Base-by-base conservation (phyloP, 2,888 invertebrate species). In the Ferdinandea cuprea region DNA sequence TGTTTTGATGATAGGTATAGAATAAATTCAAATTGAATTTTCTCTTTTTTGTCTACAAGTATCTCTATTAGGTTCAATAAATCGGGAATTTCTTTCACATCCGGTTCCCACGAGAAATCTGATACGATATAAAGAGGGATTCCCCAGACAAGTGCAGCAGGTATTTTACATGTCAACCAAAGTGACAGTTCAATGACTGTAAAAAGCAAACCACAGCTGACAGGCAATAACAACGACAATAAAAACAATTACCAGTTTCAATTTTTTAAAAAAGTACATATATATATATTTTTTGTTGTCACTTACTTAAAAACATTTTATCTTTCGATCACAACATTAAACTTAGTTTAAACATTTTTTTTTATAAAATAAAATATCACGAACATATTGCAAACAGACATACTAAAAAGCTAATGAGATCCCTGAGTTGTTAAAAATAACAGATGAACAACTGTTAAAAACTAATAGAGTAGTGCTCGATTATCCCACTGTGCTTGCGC, bases 311-410 rank as follows among this genome's bases (percentile, higher is more conserved):
- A n/a, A n/a, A n/a, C n/a, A n/a, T n/a, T n/a, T n/a, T n/a, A 46
- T 17, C 37, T 48, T 54, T 73, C 56, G 50, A 66, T 58, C 56
- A 58, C 40, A 56, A 46, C 19, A 32, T 40, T 21, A 46, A 74
- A 11, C 4, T 30, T 37, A 48, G 37, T 77, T 83, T 86, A 85
- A 85, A 85, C 32, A 61, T 48, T 32, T 58, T 69, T 28, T 87
- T 86, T 35, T 21, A 56, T 87, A 77, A 86, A 85, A 87, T 87
- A 87, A n/a, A 87, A 87, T 81, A 81, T 81, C 76, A 81, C 76
- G 76, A 80, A 65, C 50, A 74, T 85, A 85, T 85, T 78, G 85
- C 85, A 85, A 85, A 80, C 85, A 79, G 73, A 80, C 71, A 63
- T 65, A 63, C 11, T 52, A 58, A 46, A 71, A 63, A 59, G 74